A percentile compares a stretch with the other conserved stretches of the same genome.
Conservation (phyloP, 2,113 vertebrate species). For the Amphiprion ocellaris region DNA sequence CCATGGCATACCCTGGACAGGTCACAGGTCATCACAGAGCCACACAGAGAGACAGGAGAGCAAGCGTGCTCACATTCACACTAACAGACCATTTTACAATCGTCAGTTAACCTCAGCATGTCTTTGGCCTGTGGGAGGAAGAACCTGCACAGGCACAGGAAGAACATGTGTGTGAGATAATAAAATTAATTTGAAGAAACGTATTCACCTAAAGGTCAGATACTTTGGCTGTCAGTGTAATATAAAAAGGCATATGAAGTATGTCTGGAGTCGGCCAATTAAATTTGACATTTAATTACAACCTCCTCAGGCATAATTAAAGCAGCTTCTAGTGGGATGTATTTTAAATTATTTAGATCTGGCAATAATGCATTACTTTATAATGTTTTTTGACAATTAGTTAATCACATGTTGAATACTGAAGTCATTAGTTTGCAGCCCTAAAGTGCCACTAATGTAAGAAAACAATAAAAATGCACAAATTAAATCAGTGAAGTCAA, state of each 20-base stretch:
- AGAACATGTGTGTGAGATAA: too few species aligned
- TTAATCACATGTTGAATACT: too few species aligned
- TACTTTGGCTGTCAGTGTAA: not conserved
- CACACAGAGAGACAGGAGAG: too few species aligned
- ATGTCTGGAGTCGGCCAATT: not conserved
- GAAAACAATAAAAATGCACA: not conserved
- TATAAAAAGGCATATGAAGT: not conserved
- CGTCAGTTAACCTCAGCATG: too few species aligned
- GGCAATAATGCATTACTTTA: too few species aligned
- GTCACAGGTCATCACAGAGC: too few species aligned
- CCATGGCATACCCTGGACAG: too few species aligned
- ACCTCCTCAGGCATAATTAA: not conserved
- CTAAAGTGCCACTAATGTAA: not conserved
- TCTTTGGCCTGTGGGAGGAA: too few species aligned
- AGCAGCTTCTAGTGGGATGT: not conserved
- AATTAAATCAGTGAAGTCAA: not conserved
- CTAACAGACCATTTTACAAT: not conserved
- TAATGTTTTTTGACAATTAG: too few species aligned
- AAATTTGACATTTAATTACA: conserved; percentile 9
- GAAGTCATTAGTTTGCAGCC: not conserved
- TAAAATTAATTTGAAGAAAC: too few species aligned
- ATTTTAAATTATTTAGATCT: not conserved
- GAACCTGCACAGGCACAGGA: too few species aligned
- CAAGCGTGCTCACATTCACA: too few species aligned
- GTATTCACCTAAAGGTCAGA: not conserved